Percentiles rank a stretch among this genome's conserved stretches.
Evolutionary conservation across 2,113 vertebrate species (phyloP).

Genomic region (Lichenostomus cassidix): DNA sequence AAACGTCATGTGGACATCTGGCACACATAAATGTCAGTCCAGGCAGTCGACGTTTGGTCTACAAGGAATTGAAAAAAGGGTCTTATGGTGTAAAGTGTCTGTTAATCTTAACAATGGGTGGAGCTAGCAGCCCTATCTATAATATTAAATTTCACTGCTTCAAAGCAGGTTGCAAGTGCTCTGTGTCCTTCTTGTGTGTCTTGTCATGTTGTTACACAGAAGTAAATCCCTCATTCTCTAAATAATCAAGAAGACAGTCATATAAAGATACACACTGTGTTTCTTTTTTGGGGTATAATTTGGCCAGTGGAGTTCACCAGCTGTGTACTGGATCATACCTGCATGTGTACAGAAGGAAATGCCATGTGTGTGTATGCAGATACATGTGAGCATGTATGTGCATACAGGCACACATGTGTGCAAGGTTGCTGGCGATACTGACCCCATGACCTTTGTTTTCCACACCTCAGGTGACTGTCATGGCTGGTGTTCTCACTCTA

Average conservation of each 20-base stretch:
- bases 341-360: neutral
- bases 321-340: neutral
- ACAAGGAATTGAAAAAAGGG: neutral
- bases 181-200: slow-evolving; percentile 4
- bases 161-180: neutral
- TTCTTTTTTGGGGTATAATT: neutral
- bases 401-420: neutral
- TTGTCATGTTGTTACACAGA: neutral
- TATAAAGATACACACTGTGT: neutral
- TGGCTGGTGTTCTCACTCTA: neutral
- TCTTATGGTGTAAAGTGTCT: neutral
- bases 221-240: neutral
- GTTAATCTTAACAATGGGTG: neutral
- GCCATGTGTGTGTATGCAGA: neutral
- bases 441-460: neutral
- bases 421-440: neutral
- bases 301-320: neutral
- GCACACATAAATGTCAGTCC: neutral
- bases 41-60: neutral
- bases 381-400: neutral
- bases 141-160: neutral
- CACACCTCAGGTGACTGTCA: neutral
- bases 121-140: neutral
- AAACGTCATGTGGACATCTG: neutral
- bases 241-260: neutral